These are phyloP conservation scores for Diplodus sargus DNA, from an alignment of 2,797 vertebrate species.

Conservation along the genomic window DNA sequence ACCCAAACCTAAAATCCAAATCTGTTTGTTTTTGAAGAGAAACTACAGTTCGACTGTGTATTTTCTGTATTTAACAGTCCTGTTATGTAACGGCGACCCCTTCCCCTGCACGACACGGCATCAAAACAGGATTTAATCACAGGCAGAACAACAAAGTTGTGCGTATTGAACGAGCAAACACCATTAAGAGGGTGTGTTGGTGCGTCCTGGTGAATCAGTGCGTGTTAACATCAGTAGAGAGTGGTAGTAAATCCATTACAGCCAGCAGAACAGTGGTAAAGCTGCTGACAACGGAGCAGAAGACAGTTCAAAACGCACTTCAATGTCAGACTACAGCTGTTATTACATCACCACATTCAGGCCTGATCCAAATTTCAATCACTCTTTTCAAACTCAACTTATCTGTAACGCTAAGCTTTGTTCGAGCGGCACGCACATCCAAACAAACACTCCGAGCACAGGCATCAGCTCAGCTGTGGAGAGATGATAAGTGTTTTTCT, in stretches of 20 bases:
- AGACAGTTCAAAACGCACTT: constrained; percentile 19
- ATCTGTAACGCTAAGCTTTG: neutral
- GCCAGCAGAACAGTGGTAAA: neutral
- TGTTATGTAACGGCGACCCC: neutral
- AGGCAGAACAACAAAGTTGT: neutral
- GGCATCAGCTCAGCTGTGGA: neutral
- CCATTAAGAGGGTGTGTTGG: neutral
- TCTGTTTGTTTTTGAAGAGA: neutral
- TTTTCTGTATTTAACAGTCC: neutral
- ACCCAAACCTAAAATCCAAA: neutral
- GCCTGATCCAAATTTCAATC: constrained; percentile 12
- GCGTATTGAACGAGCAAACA: neutral
- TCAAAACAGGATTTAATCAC: constrained; percentile 5
- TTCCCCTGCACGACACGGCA: neutral
- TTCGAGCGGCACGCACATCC: neutral
- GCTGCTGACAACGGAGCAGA: constrained; percentile 23
- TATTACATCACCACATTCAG: constrained; percentile 14
- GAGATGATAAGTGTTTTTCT: neutral
- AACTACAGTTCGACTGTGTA: neutral
- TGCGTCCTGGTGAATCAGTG: neutral
- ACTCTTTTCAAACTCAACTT: neutral
- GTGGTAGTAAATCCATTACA: constrained; percentile 20
- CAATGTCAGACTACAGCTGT: constrained; percentile 32
- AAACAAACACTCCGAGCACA: neutral
- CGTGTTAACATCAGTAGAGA: constrained; percentile 11